phyloP scores from a whole-genome alignment of 2,113 vertebrate genomes.

The Antidorcas marsupialis region DNA sequence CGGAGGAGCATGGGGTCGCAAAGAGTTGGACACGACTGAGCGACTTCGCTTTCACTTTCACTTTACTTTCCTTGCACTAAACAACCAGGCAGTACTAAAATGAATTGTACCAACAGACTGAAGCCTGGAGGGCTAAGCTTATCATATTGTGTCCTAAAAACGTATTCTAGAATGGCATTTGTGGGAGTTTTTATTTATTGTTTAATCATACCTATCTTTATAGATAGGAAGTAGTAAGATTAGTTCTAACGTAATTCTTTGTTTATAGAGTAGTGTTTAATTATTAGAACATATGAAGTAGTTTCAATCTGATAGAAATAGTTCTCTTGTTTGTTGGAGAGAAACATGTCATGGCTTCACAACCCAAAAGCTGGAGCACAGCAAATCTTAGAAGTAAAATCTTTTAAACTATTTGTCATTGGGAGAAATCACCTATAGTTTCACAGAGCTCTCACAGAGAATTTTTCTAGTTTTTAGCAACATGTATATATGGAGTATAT shows the following conservation, averaged over 20 bases:
- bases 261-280: background rate
- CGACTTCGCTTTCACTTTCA: too few species aligned
- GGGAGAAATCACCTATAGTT: background rate
- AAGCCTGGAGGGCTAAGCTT: background rate
- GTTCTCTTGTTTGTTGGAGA: background rate
- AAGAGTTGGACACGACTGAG: too few species aligned
- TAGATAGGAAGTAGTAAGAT: background rate
- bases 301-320: background rate
- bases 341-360: background rate
- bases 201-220: background rate
- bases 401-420: background rate
- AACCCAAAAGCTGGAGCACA: background rate
- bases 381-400: background rate
- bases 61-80: background rate
- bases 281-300: background rate
- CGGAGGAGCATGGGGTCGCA: too few species aligned
- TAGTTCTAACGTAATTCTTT: background rate
- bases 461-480: background rate
- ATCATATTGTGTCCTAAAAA: background rate
- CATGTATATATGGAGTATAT: background rate
- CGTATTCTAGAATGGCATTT: background rate
- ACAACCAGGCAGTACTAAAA: background rate
- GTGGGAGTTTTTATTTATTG: background rate
- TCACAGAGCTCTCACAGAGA: background rate
- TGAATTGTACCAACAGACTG: background rate